Evolutionary conservation across 2,113 vertebrate genomes (phyloP).

Genomic region (Saccopteryx leptura): DNA sequence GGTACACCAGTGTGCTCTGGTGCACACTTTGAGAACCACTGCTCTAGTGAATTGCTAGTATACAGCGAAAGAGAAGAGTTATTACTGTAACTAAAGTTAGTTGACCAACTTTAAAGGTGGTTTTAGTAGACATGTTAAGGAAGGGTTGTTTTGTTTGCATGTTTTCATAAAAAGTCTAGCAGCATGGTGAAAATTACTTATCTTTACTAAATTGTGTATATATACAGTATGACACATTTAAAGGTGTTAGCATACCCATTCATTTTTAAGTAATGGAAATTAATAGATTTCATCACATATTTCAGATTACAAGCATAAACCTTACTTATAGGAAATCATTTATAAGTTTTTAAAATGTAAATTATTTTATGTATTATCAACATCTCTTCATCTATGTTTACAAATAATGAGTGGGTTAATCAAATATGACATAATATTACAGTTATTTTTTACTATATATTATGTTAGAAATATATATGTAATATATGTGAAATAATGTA

Average conservation of each 20-base stretch:
- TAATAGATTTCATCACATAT: neutral
- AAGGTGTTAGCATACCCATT: neutral
- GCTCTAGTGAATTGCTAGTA: conserved; percentile 36
- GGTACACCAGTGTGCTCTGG: no score
- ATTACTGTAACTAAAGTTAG: conserved; percentile 48
- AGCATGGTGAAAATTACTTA: neutral
- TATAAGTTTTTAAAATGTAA: conserved; percentile 20
- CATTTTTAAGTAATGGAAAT: conserved; percentile 44
- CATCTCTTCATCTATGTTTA: neutral
- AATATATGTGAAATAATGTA: conserved; percentile 80
- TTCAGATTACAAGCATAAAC: neutral
- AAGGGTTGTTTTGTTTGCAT: conserved; percentile 14
- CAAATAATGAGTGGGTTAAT: conserved; percentile 38
- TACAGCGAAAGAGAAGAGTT: conserved; percentile 55
- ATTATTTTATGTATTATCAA: neutral
- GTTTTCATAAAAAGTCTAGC: conserved; percentile 33
- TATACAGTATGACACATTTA: neutral
- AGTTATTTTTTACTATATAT: conserved; percentile 76
- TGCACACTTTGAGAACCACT: no score
- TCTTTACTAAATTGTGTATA: conserved; percentile 52
- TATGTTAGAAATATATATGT: conserved; percentile 79
- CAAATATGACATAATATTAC: conserved; percentile 77
- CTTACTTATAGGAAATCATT: neutral
- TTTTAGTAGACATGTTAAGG: no score
- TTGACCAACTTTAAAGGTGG: neutral